These are phyloP conservation scores for Cotesia vestalis DNA, from an alignment of 1,140 invertebrate species.

Conservation along the genomic window DNA sequence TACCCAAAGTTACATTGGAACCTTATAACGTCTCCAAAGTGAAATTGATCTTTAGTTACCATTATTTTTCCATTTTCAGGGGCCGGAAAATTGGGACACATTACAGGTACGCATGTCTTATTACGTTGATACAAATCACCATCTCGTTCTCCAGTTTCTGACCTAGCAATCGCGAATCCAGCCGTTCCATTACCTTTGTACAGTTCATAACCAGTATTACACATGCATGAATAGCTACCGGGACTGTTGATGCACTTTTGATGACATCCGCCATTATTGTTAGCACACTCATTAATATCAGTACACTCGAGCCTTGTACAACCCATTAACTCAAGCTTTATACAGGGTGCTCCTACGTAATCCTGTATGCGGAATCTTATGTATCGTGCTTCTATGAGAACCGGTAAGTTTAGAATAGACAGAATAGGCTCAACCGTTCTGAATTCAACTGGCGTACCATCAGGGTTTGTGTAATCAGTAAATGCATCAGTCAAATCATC, in stretches of 20 bases:
- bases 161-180: constrained; percentile 82
- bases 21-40: constrained; percentile 88
- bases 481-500: constrained; percentile 90
- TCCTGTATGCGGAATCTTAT: constrained; percentile 90
- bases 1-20: constrained; percentile 97
- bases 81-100: constrained; percentile 82
- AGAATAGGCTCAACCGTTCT: constrained; percentile 85
- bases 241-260: constrained; percentile 92
- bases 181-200: constrained; percentile 91
- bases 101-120: constrained; percentile 93
- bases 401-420: constrained; percentile 88
- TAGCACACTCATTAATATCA: constrained; percentile 92
- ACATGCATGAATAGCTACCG: constrained; percentile 87
- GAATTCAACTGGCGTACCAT: constrained; percentile 92
- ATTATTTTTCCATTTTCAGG: constrained; percentile 92
- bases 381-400: constrained; percentile 91
- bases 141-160: constrained; percentile 86
- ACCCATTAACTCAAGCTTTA: constrained; percentile 93
- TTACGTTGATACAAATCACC: constrained; percentile 91
- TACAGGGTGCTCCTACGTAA: constrained; percentile 86
- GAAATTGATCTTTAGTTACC: constrained; percentile 81
- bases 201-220: constrained; percentile 92
- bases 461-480: constrained; percentile 89
- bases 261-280: constrained; percentile 92
- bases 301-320: constrained; percentile 89